Percentiles rank a stretch among this genome's conserved stretches.
Evolutionary conservation across 2,888 invertebrate genomes (phyloP).

Genomic region (Heliconius cydno): DNA sequence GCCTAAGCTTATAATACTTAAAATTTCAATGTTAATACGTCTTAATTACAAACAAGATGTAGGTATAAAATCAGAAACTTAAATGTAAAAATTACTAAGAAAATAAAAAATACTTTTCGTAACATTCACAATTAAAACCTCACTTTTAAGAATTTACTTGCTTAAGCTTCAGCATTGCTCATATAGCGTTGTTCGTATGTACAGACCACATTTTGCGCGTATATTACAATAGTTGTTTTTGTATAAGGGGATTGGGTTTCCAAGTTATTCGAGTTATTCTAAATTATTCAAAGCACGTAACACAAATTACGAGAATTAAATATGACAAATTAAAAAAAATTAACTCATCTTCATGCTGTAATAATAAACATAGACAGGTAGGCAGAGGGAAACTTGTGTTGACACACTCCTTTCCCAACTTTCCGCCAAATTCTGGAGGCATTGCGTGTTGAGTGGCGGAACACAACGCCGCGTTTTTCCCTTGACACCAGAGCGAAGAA

Average conservation of each 20-base stretch:
- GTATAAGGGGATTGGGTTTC: not conserved
- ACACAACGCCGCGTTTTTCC: no score
- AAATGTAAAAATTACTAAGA: not conserved
- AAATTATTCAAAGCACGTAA: not conserved
- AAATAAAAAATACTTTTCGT: not conserved
- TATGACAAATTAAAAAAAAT: no score
- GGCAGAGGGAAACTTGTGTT: no score
- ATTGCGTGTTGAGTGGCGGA: no score
- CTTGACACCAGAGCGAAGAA: no score
- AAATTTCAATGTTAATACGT: not conserved
- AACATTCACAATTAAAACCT: not conserved
- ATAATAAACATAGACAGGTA: no score
- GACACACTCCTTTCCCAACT: no score
- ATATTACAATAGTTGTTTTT: constrained; percentile 2
- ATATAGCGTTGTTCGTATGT: not conserved
- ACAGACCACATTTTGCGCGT: not conserved
- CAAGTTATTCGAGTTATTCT: not conserved
- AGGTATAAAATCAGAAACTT: not conserved
- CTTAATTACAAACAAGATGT: not conserved
- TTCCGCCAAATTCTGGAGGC: no score
- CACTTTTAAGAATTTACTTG: not conserved
- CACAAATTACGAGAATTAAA: not conserved
- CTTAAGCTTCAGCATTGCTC: not conserved
- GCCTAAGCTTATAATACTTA: no score
- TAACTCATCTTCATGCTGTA: no score